Evolutionary conservation across 1,140 invertebrate species (phyloP).

Genomic region (Plodia interpunctella): DNA sequence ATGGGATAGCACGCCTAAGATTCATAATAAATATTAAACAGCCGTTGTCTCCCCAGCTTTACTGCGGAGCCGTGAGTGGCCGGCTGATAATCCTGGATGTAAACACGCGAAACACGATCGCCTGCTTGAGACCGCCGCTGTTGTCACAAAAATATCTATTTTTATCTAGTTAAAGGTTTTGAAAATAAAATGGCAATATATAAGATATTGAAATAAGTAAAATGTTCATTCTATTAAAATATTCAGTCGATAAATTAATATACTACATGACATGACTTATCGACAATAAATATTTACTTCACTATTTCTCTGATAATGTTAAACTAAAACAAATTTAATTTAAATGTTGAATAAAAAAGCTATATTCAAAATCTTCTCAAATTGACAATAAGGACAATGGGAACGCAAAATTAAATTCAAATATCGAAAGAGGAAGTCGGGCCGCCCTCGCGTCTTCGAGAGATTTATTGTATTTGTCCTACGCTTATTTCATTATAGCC

Average conservation of each 20-base stretch:
- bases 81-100: constrained; percentile 71
- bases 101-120: constrained; percentile 76
- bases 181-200: background rate
- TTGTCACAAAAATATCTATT: constrained; percentile 20
- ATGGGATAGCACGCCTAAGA: background rate
- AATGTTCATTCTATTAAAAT: background rate
- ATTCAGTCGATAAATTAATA: too few species aligned
- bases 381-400: constrained; percentile 50
- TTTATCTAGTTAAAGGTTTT: background rate
- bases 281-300: too few species aligned
- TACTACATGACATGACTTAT: too few species aligned
- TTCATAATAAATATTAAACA: constrained; percentile 4
- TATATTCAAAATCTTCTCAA: constrained; percentile 11
- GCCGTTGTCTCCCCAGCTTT: constrained; percentile 32
- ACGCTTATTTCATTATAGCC: constrained; percentile 70
- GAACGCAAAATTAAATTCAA: constrained; percentile 73
- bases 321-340: too few species aligned
- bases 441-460: constrained; percentile 57
- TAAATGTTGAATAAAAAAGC: background rate
- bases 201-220: background rate
- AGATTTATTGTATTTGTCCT: constrained; percentile 76
- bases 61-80: constrained; percentile 62
- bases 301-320: too few species aligned
- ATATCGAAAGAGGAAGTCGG: constrained; percentile 72
- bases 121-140: constrained; percentile 35